phyloP scores from a whole-genome alignment of 2,113 vertebrate species.

The Heptranchias perlo region DNA sequence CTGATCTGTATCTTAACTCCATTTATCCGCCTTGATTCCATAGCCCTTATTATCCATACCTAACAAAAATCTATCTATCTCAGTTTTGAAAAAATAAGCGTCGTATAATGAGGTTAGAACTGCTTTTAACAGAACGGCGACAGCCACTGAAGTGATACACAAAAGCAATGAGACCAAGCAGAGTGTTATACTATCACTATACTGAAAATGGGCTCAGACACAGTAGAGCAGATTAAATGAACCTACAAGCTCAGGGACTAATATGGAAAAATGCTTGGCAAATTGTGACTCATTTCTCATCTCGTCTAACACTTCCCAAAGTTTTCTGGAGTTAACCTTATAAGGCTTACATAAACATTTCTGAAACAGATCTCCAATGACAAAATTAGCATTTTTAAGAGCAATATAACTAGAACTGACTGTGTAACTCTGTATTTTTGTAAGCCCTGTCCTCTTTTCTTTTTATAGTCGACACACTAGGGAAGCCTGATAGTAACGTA shows the following conservation, averaged over 20 bases:
- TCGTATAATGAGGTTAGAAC: neutral
- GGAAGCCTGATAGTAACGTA: neutral
- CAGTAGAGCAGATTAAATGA: neutral
- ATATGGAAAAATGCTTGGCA: conserved; percentile 23
- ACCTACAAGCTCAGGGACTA: neutral
- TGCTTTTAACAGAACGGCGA: neutral
- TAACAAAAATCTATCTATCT: neutral
- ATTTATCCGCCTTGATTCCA: neutral
- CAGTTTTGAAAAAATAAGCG: neutral
- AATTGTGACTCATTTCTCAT: conserved; percentile 25
- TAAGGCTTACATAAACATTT: conserved; percentile 27
- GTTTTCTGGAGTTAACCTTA: conserved; percentile 28
- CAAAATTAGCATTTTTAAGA: conserved; percentile 8
- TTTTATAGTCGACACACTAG: neutral
- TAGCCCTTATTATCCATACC: neutral
- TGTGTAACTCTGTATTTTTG: neutral
- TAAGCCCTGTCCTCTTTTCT: neutral
- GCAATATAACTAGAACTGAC: neutral
- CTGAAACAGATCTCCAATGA: neutral
- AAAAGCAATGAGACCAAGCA: neutral
- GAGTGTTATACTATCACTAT: neutral
- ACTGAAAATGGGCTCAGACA: neutral
- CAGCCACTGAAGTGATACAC: neutral
- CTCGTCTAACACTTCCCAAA: neutral
- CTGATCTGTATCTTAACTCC: neutral